A percentile compares a stretch with the other conserved stretches of the same genome.
phyloP scores from a whole-genome alignment of 2,888 invertebrate genomes.

The Crioceris asparagi region DNA sequence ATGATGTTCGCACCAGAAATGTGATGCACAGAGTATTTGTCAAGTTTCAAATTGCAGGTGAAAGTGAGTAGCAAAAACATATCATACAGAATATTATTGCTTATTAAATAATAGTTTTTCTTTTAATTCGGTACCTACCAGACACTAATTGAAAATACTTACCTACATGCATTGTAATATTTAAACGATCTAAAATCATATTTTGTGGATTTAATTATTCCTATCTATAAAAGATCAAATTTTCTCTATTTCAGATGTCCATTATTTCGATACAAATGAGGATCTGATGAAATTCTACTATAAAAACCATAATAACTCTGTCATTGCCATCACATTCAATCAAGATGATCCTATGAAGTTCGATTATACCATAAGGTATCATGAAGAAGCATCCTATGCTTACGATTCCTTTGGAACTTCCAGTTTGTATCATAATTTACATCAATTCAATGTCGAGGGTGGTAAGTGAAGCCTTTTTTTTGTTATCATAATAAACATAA shows the following conservation, averaged over 20 bases:
- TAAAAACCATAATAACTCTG: slow-evolving; percentile 19
- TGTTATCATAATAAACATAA: background rate
- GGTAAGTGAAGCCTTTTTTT: no score
- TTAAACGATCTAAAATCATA: no score
- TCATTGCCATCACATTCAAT: slow-evolving; percentile 29
- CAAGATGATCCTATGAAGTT: slow-evolving; percentile 20
- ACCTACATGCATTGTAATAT: no score
- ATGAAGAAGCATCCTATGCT: no score
- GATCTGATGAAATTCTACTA: slow-evolving; percentile 24
- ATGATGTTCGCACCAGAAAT: slow-evolving; percentile 24
- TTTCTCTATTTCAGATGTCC: slow-evolving; percentile 24
- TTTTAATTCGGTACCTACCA: background rate
- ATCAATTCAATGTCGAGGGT: no score
- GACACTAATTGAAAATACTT: no score
- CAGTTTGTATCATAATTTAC: no score
- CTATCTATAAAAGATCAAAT: slow-evolving; percentile 6
- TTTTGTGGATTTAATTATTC: no score
- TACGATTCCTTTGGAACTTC: no score
- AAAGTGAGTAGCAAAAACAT: slow-evolving; percentile 25
- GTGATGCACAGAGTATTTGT: slow-evolving; percentile 28
- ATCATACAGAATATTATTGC: no score
- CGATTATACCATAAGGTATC: slow-evolving; percentile 28
- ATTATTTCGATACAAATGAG: slow-evolving; percentile 24
- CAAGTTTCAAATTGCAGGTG: slow-evolving; percentile 26
- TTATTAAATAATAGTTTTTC: background rate